Evolutionary conservation across 1,140 invertebrate genomes (phyloP).

Genomic region (Pomacea maculata): DNA sequence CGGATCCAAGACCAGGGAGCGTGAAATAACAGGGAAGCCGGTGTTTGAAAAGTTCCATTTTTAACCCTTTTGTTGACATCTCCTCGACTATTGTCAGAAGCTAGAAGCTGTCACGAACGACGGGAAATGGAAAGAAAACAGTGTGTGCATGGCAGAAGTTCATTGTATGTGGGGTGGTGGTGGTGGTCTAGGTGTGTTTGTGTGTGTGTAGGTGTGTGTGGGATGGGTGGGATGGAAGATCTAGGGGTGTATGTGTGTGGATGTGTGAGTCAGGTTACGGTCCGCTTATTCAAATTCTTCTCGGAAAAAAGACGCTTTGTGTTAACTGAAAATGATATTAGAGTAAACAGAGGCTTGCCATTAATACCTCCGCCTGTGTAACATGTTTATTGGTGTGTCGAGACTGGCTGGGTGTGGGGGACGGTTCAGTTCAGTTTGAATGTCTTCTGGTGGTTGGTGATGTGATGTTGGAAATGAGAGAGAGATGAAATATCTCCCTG

Average conservation of each 20-base stretch:
- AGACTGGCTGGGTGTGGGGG: not conserved
- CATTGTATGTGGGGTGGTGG: slow-evolving; percentile 3
- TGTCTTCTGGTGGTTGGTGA: not conserved
- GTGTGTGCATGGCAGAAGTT: not conserved
- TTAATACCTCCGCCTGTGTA: not conserved
- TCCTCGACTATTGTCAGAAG: too few relatives aligned
- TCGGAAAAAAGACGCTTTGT: too few relatives aligned
- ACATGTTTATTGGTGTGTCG: not conserved
- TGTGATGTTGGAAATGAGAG: not conserved
- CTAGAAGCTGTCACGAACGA: too few relatives aligned
- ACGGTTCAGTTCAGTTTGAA: not conserved
- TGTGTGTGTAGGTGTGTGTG: slow-evolving; percentile 1
- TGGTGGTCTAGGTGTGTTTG: slow-evolving; percentile 11
- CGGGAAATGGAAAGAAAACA: not conserved
- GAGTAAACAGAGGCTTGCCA: too few relatives aligned
- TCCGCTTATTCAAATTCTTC: too few relatives aligned
- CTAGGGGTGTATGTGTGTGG: not conserved
- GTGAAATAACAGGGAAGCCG: too few relatives aligned
- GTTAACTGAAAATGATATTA: too few relatives aligned
- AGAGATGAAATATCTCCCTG: not conserved
- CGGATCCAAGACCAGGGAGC: too few relatives aligned
- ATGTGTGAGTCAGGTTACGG: too few relatives aligned
- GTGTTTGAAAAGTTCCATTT: too few relatives aligned
- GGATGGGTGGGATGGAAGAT: not conserved
- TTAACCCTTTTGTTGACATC: too few relatives aligned